phyloP scores from a whole-genome alignment of 1,140 invertebrate genomes.

The Bradysia coprophila region DNA sequence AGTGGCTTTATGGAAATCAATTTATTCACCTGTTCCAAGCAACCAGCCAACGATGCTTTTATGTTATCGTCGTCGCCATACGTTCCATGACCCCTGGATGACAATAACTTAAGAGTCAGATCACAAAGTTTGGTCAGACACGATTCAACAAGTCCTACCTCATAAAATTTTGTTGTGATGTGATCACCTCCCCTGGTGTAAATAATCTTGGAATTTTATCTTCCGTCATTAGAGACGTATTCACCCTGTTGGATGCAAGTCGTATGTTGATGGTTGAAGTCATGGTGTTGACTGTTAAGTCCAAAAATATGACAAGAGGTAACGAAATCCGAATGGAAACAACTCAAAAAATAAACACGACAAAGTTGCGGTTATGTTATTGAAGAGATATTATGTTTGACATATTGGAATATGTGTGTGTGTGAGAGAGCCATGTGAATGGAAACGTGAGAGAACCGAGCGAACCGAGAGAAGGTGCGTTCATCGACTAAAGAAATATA shows the following conservation, averaged over 20 bases:
- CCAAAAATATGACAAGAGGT: background rate
- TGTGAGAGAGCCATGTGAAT: too few species aligned
- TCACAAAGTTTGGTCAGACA: background rate
- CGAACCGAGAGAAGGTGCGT: too few species aligned
- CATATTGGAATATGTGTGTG: too few species aligned
- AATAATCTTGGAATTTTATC: constrained; percentile 45
- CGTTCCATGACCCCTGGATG: constrained; percentile 85
- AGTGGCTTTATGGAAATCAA: constrained; percentile 78
- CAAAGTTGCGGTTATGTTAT: background rate
- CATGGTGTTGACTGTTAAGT: background rate
- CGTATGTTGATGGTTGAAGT: constrained; percentile 20
- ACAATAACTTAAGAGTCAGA: background rate
- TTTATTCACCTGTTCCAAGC: constrained; percentile 87
- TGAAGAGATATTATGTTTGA: too few species aligned
- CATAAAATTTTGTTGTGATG: constrained; percentile 66
- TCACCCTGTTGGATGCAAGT: constrained; percentile 32
- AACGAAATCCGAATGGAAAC: background rate
- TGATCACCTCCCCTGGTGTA: constrained; percentile 74
- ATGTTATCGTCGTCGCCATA: constrained; percentile 66
- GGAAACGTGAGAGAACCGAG: too few species aligned
- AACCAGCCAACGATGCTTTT: constrained; percentile 83
- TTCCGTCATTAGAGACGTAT: constrained; percentile 30
- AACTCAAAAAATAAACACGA: background rate
- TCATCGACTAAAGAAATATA: too few species aligned
- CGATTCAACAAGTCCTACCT: constrained; percentile 30